Conservation (phyloP, 1,140 invertebrate species). For the Panulirus ornatus region DNA sequence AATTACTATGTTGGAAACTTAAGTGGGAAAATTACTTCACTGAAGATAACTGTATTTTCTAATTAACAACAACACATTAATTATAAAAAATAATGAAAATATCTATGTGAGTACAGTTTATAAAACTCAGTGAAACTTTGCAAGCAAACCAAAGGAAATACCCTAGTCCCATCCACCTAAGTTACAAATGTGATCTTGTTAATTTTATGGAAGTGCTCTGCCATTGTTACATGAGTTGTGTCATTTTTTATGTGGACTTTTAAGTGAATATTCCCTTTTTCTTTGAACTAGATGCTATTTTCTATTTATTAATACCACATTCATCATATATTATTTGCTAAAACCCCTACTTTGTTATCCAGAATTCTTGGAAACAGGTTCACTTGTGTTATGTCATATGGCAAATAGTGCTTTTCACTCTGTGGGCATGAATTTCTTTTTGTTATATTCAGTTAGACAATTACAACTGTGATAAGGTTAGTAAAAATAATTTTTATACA, state of each 20-base stretch:
- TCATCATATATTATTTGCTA: too few relatives aligned
- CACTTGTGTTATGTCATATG: too few relatives aligned
- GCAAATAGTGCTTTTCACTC: too few relatives aligned
- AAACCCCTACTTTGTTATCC: too few relatives aligned
- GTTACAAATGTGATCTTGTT: constrained; percentile 41
- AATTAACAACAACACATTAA: neutral
- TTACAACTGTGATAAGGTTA: constrained; percentile 1
- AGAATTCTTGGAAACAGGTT: too few relatives aligned
- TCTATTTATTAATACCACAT: too few relatives aligned
- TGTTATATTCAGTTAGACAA: too few relatives aligned
- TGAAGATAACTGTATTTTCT: neutral
- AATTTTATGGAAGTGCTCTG: neutral
- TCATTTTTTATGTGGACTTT: too few relatives aligned
- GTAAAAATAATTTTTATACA: neutral
- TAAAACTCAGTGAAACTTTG: constrained; percentile 21
- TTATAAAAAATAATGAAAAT: neutral
- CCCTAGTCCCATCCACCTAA: constrained; percentile 44
- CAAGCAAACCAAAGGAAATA: constrained; percentile 50
- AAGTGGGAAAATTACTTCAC: constrained; percentile 2
- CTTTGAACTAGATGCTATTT: too few relatives aligned
- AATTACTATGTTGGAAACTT: neutral
- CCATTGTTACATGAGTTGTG: too few relatives aligned
- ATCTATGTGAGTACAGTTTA: neutral
- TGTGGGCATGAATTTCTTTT: too few relatives aligned
- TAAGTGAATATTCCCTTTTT: too few relatives aligned